These are phyloP conservation scores for Cydia splendana DNA, from an alignment of 1,140 invertebrate genomes.

Conservation along the genomic window DNA sequence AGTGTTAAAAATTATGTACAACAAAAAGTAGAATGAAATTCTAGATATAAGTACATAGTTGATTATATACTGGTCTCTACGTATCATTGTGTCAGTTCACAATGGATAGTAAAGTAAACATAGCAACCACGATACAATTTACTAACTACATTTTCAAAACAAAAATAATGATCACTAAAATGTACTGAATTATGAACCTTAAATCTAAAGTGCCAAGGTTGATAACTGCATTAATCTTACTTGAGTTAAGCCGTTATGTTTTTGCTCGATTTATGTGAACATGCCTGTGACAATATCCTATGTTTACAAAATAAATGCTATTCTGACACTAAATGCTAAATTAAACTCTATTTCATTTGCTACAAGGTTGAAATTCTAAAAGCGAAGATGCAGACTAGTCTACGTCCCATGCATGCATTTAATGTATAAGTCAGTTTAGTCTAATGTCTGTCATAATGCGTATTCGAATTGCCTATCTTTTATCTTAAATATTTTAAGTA, in stretches of 20 bases:
- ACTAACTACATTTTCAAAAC: slow-evolving; percentile 3
- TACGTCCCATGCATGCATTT: slow-evolving; percentile 3
- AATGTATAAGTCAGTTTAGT: not conserved
- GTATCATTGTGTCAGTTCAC: not conserved
- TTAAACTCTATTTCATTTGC: not conserved
- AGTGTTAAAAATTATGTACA: too few relatives aligned
- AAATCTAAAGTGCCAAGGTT: not conserved
- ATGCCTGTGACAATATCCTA: not conserved
- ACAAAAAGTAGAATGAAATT: too few relatives aligned
- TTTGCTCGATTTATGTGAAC: not conserved
- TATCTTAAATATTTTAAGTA: not conserved
- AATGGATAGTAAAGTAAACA: slow-evolving; percentile 4
- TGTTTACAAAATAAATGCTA: slow-evolving; percentile 8
- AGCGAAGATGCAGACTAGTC: not conserved
- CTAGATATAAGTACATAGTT: too few relatives aligned
- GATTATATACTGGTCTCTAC: not conserved
- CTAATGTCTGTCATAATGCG: not conserved
- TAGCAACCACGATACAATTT: not conserved
- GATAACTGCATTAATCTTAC: not conserved
- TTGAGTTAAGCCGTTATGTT: not conserved
- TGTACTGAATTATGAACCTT: not conserved
- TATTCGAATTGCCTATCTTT: not conserved
- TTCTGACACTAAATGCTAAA: not conserved
- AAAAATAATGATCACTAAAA: not conserved
- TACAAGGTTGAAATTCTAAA: not conserved